Evolutionary conservation across 2,797 vertebrate genomes (phyloP).

Genomic region (Clarias fuscus): DNA sequence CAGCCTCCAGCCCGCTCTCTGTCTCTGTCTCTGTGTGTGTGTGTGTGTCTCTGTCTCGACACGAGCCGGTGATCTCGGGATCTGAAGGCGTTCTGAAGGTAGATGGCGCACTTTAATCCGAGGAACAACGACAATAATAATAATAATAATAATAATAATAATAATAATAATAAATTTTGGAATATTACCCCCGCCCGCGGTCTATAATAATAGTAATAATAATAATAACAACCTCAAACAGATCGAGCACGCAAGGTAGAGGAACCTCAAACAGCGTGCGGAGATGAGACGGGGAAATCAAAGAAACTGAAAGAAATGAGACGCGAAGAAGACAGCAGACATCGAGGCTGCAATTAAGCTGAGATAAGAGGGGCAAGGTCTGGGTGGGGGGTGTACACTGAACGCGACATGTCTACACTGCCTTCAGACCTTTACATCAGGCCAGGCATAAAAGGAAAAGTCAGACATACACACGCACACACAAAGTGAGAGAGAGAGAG

Average conservation of each 20-base stretch:
- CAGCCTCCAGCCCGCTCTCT: slow-evolving; percentile 20
- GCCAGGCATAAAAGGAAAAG: slow-evolving; percentile 65
- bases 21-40: not conserved
- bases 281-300: slow-evolving; percentile 64
- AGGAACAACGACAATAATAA: slow-evolving; percentile 42
- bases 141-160: slow-evolving; percentile 55
- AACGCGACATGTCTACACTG: slow-evolving; percentile 51
- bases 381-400: slow-evolving; percentile 53
- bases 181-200: slow-evolving; percentile 61
- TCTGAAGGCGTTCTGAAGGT: slow-evolving; percentile 55
- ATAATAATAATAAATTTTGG: slow-evolving; percentile 22
- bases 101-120: slow-evolving; percentile 72
- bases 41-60: not conserved
- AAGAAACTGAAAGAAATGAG: slow-evolving; percentile 60
- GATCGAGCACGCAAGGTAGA: slow-evolving; percentile 64
- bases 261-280: slow-evolving; percentile 56
- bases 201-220: slow-evolving; percentile 45
- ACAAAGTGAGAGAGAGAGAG: slow-evolving; percentile 12
- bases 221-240: slow-evolving; percentile 46
- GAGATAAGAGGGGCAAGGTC: slow-evolving; percentile 67
- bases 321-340: slow-evolving; percentile 61
- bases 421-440: slow-evolving; percentile 60
- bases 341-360: slow-evolving; percentile 68
- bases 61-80: slow-evolving; percentile 23
- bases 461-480: slow-evolving; percentile 50